Conservation (phyloP, 2,113 vertebrate species). For the Sapayoa aenigma region DNA sequence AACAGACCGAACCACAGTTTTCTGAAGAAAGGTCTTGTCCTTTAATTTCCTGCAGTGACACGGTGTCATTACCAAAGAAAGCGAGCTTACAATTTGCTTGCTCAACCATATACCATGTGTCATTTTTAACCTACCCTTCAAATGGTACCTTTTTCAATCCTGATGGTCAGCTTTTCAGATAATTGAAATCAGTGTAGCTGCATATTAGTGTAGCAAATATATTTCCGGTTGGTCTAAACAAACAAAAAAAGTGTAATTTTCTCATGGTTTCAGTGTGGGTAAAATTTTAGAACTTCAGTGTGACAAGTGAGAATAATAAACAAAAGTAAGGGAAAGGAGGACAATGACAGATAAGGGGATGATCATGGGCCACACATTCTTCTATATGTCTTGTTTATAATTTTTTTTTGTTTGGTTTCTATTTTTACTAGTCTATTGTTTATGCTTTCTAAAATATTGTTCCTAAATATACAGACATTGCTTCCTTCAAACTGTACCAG, state of each 20-base stretch:
- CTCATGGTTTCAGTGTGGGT: background rate
- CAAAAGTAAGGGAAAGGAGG: background rate
- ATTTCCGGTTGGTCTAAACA: background rate
- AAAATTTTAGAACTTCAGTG: background rate
- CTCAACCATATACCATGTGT: background rate
- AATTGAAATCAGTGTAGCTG: background rate
- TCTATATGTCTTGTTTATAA: background rate
- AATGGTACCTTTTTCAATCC: background rate
- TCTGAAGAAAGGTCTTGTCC: background rate
- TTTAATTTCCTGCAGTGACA: background rate
- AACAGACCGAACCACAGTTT: background rate
- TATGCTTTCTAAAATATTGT: background rate
- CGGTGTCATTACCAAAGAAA: background rate
- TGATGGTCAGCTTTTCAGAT: background rate
- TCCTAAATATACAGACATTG: background rate
- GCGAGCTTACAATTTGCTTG: background rate
- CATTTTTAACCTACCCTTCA: conserved; percentile 2
- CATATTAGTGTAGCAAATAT: background rate
- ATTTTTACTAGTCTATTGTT: background rate
- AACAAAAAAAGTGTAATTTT: background rate
- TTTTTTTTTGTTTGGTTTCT: background rate
- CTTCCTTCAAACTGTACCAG: background rate
- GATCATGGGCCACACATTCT: background rate
- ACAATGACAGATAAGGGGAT: background rate
- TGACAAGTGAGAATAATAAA: conserved; percentile 1